phyloP scores from a whole-genome alignment of 2,888 invertebrate species.

The Meteorus colon region DNA sequence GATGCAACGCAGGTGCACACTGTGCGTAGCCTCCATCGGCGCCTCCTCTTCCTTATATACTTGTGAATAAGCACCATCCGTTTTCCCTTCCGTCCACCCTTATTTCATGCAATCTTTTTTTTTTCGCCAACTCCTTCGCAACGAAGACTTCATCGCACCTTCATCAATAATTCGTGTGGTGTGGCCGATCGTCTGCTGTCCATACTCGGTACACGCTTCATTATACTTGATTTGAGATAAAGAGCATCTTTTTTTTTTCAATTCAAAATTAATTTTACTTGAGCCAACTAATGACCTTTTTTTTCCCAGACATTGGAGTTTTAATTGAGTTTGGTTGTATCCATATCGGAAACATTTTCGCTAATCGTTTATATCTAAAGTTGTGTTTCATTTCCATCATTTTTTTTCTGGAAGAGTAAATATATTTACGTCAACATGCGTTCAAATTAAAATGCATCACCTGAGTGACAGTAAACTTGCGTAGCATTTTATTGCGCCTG shows the following conservation, averaged over 20 bases:
- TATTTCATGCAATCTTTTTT: not conserved
- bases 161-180: slow-evolving; percentile 17
- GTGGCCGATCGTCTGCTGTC: not conserved
- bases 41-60: slow-evolving; percentile 16
- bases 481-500: slow-evolving; percentile 6
- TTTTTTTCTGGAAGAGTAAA: not conserved
- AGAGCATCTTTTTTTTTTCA: too few species aligned
- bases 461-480: not conserved
- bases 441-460: slow-evolving; percentile 15
- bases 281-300: too few species aligned
- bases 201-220: not conserved
- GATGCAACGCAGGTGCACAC: slow-evolving; percentile 35
- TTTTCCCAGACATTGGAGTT: too few species aligned
- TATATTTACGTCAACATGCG: not conserved
- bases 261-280: too few species aligned
- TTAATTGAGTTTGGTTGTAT: too few species aligned
- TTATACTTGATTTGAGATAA: not conserved
- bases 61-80: not conserved
- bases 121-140: not conserved
- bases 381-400: not conserved
- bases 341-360: too few species aligned
- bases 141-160: slow-evolving; percentile 26
- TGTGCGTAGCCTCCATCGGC: not conserved
- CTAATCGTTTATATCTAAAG: too few species aligned
- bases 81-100: slow-evolving; percentile 2